A percentile compares a stretch with the other conserved stretches of the same genome.
Conservation (phyloP, 2,113 vertebrate species). For the Pycnonotus jocosus region DNA sequence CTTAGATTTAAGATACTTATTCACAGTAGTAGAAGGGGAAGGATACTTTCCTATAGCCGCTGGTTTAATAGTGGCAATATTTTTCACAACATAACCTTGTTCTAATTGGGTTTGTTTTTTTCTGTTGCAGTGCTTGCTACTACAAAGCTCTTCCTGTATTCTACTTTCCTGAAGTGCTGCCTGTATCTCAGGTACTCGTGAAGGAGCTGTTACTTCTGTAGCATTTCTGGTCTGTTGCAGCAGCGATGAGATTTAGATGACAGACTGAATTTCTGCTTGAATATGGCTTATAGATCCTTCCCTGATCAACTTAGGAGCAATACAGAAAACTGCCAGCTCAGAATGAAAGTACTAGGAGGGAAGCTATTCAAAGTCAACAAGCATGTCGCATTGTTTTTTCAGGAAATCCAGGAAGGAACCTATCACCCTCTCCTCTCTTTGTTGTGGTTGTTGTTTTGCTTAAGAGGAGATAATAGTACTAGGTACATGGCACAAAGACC, state of each 20-base stretch:
- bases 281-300: not conserved
- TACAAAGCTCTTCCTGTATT: not conserved
- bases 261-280: not conserved
- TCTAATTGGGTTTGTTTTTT: not conserved
- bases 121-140: not conserved
- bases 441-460: not conserved
- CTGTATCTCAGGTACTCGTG: not conserved
- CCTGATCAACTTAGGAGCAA: not conserved
- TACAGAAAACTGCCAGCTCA: not conserved
- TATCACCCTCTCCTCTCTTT: accelerated
- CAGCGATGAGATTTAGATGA: not conserved
- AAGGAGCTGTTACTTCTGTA: not conserved
- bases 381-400: not conserved
- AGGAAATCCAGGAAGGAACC: not conserved
- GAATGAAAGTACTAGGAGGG: not conserved
- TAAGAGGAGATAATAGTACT: not conserved
- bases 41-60: not conserved
- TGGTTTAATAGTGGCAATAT: not conserved
- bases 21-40: not conserved
- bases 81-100: not conserved
- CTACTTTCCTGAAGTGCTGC: not conserved
- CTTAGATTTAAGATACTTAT: not conserved
- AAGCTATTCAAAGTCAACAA: not conserved
- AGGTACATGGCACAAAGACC: not conserved
- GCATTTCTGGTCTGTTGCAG: not conserved